phyloP scores from a whole-genome alignment of 35 echinoderm and acorn worm genomes.

The Apostichopus japonicus region DNA sequence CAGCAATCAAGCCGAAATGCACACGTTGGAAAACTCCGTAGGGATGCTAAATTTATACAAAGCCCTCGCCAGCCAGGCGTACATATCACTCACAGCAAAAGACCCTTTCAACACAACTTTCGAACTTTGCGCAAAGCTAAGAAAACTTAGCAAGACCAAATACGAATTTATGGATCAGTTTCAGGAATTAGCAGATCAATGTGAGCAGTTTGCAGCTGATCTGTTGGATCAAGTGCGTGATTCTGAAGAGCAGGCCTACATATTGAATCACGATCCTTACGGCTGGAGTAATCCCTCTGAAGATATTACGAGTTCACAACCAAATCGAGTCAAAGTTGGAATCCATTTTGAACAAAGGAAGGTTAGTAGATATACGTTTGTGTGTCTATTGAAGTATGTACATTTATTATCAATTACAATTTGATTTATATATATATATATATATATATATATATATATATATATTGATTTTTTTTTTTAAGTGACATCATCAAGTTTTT shows the following conservation, averaged over 20 bases:
- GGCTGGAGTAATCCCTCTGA: slow-evolving; percentile 89
- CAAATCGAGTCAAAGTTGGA: slow-evolving; percentile 91
- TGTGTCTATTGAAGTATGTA: too few relatives aligned
- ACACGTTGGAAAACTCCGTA: slow-evolving; percentile 92
- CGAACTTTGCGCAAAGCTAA: slow-evolving; percentile 90
- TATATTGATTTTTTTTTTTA: too few relatives aligned
- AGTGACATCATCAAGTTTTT: too few relatives aligned
- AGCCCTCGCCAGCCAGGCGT: slow-evolving; percentile 86
- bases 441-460: too few relatives aligned
- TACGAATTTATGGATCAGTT: slow-evolving; percentile 98
- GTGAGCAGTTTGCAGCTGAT: slow-evolving; percentile 93
- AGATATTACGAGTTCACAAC: slow-evolving; percentile 68
- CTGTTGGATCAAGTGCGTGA: slow-evolving; percentile 92
- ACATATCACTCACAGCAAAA: slow-evolving; percentile 87
- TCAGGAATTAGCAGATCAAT: slow-evolving; percentile 87
- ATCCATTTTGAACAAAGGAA: slow-evolving; percentile 98
- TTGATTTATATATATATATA: too few relatives aligned
- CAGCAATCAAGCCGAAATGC: slow-evolving; percentile 67
- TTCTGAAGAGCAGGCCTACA: slow-evolving; percentile 79
- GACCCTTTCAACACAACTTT: slow-evolving; percentile 98
- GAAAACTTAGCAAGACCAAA: slow-evolving; percentile 79
- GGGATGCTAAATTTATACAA: slow-evolving; percentile 95
- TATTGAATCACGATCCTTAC: slow-evolving; percentile 94
- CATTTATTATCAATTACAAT: too few relatives aligned
- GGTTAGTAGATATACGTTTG: slow-evolving; percentile 49